Base-by-base conservation (phyloP, 2,797 vertebrate genomes). In the Sebastes trivittatus region DNA sequence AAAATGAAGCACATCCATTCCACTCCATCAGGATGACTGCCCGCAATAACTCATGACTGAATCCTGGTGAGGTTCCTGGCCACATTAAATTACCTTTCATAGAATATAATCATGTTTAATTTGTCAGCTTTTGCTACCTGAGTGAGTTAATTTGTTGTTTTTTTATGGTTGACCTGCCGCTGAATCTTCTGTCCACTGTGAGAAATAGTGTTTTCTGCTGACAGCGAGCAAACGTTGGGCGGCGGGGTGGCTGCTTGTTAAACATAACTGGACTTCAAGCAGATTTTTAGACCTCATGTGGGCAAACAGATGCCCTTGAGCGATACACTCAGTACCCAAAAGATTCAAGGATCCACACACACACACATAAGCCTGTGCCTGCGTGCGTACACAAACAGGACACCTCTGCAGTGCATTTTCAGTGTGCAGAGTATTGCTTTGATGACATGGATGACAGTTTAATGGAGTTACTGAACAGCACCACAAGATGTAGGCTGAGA, bases 101-200 rank as follows among this genome's bases (percentile, higher is more conserved):
- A 46, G 25, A 55, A 71, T 67, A 54, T 75, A 65, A 87, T 87
- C 73, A 76, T 72, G 54, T 87, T 81, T 83, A 75, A 92, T 86
- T 86, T 79, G 55, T 82, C 81, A 64, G 66, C 62, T 63, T 74
- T 78, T 86, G 76, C 60, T 82, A 72, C 80, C 34, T 72, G 11
- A 61, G 36, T 75, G 52, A 76, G 69, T 38, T 68, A 3, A 13
- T 34, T 66, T 61, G 61, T 30, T 5, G 6, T 11, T 11, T 55
- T 55, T n/a, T 14, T 42, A 61, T 69, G 75, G 42, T 72, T 73
- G 77, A 85, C 49, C 58, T 78, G 75, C 49, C 0, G 13, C 23
- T 77, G 58, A 78, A 80, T 76, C 55, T 59, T 68, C 58, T 34
- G 62, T 76, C 55, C 34, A 5, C 59, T 27, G 42, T 63, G 56